Conservation (phyloP, 2,888 invertebrate genomes). For the Cryptops parisi region DNA sequence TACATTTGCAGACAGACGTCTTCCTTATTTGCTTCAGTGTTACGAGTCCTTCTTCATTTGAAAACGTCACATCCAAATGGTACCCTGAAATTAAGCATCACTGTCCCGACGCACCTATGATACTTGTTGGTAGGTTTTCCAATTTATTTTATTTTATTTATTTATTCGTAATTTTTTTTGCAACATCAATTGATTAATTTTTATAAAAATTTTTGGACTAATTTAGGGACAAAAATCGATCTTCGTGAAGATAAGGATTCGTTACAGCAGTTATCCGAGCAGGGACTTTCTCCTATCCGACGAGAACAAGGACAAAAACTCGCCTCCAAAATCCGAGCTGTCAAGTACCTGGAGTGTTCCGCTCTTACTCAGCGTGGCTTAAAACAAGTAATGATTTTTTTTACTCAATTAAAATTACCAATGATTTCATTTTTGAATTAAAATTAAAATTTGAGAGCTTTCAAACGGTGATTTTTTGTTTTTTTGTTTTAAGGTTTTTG, state of each 20-base stretch:
- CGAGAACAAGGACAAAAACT: slow-evolving; percentile 96
- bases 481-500: slow-evolving; percentile 63
- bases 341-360: slow-evolving; percentile 99
- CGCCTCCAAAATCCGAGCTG: slow-evolving; percentile 95
- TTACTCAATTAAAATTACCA: too few relatives aligned
- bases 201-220: not conserved
- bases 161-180: not conserved
- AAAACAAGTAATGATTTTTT: slow-evolving; percentile 48
- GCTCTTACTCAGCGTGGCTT: slow-evolving; percentile 96
- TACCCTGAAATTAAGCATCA: slow-evolving; percentile 99
- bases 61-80: slow-evolving; percentile 99
- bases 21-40: slow-evolving; percentile 99
- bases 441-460: too few relatives aligned
- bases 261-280: slow-evolving; percentile 73
- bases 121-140: slow-evolving; percentile 70
- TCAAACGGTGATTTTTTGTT: too few relatives aligned
- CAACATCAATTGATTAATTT: not conserved
- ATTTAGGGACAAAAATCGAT: slow-evolving; percentile 91
- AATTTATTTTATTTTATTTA: slow-evolving; percentile 1
- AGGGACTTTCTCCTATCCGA: slow-evolving; percentile 89
- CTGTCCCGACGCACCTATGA: slow-evolving; percentile 97
- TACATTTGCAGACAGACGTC: slow-evolving; percentile 69
- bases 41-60: slow-evolving; percentile 96
- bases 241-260: slow-evolving; percentile 96
- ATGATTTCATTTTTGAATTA: too few relatives aligned